These are phyloP conservation scores for Nebria ingens DNA, from an alignment of 1,140 invertebrate species.

Conservation along the genomic window DNA sequence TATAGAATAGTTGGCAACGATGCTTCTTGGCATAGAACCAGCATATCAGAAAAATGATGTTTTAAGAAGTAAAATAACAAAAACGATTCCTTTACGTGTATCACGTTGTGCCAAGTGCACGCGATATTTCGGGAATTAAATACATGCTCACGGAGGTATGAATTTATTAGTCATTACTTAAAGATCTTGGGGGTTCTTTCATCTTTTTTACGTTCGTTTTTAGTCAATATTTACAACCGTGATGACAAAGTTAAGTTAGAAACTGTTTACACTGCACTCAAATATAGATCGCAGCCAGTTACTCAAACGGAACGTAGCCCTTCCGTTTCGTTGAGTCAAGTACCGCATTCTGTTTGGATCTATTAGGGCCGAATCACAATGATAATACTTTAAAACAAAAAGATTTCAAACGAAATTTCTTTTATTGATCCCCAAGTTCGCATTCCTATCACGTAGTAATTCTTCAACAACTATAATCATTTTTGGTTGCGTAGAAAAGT, in stretches of 20 bases:
- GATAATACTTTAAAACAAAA: background rate
- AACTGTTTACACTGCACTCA: background rate
- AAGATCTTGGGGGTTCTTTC: too few relatives aligned
- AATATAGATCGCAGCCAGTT: background rate
- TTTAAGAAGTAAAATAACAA: too few relatives aligned
- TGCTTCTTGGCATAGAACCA: background rate
- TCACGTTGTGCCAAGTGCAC: background rate
- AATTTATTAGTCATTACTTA: constrained; percentile 7
- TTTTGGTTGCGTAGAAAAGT: too few relatives aligned
- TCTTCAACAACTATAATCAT: too few relatives aligned
- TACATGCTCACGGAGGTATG: background rate
- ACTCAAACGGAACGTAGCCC: background rate
- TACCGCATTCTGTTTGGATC: background rate
- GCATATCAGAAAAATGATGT: background rate
- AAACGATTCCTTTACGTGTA: too few relatives aligned
- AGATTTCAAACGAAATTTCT: too few relatives aligned
- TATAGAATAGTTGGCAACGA: background rate
- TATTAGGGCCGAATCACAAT: background rate
- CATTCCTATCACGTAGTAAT: too few relatives aligned
- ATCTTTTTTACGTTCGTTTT: too few relatives aligned
- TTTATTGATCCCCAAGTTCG: too few relatives aligned
- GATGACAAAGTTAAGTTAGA: background rate
- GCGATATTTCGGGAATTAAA: background rate
- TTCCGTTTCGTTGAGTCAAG: background rate
- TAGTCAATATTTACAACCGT: background rate